Conservation (phyloP, 2,113 vertebrate genomes). For the Erinaceus europaeus region DNA sequence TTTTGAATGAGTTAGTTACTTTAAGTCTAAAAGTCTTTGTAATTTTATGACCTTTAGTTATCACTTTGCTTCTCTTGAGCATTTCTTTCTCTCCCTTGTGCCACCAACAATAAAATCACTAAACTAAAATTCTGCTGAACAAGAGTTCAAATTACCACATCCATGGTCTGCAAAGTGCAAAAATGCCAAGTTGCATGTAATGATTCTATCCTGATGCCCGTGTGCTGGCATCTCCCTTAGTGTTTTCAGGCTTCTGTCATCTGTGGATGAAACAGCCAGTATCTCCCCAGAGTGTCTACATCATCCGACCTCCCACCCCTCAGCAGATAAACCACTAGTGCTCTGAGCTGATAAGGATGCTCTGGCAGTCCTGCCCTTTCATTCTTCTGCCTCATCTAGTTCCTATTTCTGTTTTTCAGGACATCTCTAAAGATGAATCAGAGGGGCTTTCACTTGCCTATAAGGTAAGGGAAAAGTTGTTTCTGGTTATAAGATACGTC, state of each 20-base stretch:
- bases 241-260: neutral
- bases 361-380: neutral
- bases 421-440: neutral
- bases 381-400: slow-evolving; percentile 4
- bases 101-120: neutral
- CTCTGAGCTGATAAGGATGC: neutral
- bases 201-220: neutral
- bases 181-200: neutral
- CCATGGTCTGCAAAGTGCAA: neutral
- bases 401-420: slow-evolving; percentile 56
- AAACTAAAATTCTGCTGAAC: neutral
- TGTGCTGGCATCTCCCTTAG: neutral
- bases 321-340: neutral
- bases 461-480: slow-evolving; percentile 56
- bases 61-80: neutral
- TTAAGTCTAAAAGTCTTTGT: neutral
- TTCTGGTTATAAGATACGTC: neutral
- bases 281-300: neutral
- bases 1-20: neutral
- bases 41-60: neutral
- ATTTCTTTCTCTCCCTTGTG: neutral
- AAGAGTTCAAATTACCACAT: neutral
- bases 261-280: neutral
- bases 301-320: neutral
- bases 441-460: neutral